Percentiles rank a stretch among this genome's conserved stretches.
phyloP scores from a whole-genome alignment of 2,888 invertebrate species.

The Pandemis heparana region DNA sequence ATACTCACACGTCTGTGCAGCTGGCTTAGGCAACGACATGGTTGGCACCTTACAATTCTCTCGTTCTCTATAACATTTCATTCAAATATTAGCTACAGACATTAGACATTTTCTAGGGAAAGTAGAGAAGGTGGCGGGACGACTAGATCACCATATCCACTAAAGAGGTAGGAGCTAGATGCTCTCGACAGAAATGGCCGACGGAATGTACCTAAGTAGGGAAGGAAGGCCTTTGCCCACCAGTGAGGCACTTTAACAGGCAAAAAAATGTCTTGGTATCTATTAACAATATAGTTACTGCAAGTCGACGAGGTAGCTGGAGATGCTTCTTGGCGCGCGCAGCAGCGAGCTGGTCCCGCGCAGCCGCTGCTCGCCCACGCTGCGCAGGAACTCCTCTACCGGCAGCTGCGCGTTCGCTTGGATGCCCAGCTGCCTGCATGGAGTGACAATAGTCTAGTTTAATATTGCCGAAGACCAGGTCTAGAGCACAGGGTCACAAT shows the following conservation, averaged over 20 bases:
- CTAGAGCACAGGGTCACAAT: too few relatives aligned
- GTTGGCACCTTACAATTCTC: not conserved
- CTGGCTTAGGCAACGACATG: not conserved
- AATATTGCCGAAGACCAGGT: not conserved
- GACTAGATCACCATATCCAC: too few relatives aligned
- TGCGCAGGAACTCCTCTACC: conserved; percentile 84
- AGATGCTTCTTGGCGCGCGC: conserved; percentile 79
- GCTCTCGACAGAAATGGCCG: too few relatives aligned
- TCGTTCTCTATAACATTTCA: conserved; percentile 11
- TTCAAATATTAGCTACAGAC: not conserved
- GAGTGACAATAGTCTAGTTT: not conserved
- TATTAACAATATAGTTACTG: conserved; percentile 59
- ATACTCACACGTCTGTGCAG: not conserved
- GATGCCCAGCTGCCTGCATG: conserved; percentile 65
- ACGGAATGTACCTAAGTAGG: too few relatives aligned
- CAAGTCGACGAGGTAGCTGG: conserved; percentile 67
- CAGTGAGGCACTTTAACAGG: too few relatives aligned
- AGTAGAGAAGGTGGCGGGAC: too few relatives aligned
- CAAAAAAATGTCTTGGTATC: too few relatives aligned
- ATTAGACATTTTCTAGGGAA: too few relatives aligned
- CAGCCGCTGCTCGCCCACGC: conserved; percentile 87
- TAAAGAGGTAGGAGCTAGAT: too few relatives aligned
- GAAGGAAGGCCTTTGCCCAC: too few relatives aligned
- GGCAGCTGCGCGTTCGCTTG: conserved; percentile 66
- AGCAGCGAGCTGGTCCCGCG: conserved; percentile 89